These are phyloP conservation scores for Ephestia elutella DNA, from an alignment of 1,140 invertebrate genomes.

Conservation along the genomic window DNA sequence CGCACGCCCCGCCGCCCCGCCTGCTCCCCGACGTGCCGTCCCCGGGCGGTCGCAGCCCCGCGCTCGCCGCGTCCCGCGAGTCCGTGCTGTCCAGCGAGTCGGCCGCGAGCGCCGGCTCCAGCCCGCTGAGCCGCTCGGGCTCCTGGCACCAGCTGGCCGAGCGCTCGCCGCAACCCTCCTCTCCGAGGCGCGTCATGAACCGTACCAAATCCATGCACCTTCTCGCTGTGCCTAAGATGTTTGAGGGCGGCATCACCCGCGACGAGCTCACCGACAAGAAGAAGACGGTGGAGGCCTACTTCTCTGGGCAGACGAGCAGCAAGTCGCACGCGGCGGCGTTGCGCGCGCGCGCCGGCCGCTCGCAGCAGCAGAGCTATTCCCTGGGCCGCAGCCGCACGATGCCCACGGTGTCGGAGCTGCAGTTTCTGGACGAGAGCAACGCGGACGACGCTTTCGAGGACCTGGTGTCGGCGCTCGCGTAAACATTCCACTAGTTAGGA, in stretches of 20 bases:
- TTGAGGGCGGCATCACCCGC: constrained; percentile 83
- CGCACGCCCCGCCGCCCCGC: constrained; percentile 46
- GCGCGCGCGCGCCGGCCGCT: constrained; percentile 56
- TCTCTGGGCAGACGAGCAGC: constrained; percentile 71
- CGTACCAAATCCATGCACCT: constrained; percentile 84
- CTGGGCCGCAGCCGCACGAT: constrained; percentile 83
- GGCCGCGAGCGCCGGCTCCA: constrained; percentile 47
- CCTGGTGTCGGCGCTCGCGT: constrained; percentile 77
- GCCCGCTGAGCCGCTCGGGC: constrained; percentile 81
- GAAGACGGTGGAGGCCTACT: constrained; percentile 87
- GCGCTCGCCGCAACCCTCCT: constrained; percentile 39
- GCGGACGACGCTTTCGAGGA: constrained; percentile 86
- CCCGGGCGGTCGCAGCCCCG: constrained; percentile 28
- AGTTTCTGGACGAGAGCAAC: constrained; percentile 80
- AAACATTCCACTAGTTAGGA: constrained; percentile 67
- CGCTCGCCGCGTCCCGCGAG: constrained; percentile 45
- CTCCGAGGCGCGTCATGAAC: constrained; percentile 65
- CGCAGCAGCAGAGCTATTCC: constrained; percentile 67
- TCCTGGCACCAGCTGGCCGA: constrained; percentile 83
- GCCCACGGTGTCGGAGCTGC: constrained; percentile 78
- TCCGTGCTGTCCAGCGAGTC: constrained; percentile 45
- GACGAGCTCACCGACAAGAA: constrained; percentile 84
- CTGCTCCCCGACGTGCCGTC: constrained; percentile 24
- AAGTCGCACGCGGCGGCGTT: constrained; percentile 41
- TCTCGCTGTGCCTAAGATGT: constrained; percentile 82